Evolutionary conservation across 2,113 vertebrate genomes (phyloP).

Genomic region (Salvelinus namaycush): DNA sequence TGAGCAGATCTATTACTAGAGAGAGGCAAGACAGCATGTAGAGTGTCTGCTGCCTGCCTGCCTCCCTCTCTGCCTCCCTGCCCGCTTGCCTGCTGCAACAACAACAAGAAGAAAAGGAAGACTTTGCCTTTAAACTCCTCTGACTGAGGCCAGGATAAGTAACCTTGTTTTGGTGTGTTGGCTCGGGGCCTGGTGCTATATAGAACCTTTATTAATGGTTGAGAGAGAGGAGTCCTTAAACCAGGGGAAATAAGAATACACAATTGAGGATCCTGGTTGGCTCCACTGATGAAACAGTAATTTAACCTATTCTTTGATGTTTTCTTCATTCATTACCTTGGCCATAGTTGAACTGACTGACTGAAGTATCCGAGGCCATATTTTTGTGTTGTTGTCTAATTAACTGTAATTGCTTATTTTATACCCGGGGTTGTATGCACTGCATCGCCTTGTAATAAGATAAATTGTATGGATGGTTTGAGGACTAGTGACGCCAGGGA

Average conservation of each 20-base stretch:
- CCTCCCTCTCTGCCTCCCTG: no score
- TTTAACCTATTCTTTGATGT: conserved; percentile 14
- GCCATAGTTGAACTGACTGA: conserved; percentile 65
- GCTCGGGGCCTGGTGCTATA: no score
- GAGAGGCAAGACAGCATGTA: conserved; percentile 25
- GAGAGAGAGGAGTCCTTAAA: no score
- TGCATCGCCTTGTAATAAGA: conserved; percentile 83
- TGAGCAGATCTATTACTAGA: conserved; percentile 37
- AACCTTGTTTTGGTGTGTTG: no score
- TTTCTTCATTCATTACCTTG: conserved; percentile 76
- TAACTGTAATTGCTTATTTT: conserved; percentile 85
- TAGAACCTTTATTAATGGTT: no score
- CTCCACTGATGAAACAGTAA: not conserved
- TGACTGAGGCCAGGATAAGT: no score
- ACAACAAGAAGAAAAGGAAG: conserved; percentile 10
- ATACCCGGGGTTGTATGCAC: conserved; percentile 48
- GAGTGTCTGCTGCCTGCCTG: not conserved
- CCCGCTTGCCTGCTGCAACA: not conserved
- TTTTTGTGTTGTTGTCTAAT: conserved; percentile 74
- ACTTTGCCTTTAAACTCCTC: no score
- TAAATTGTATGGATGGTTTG: conserved; percentile 77
- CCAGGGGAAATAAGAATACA: not conserved
- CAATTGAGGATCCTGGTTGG: not conserved
- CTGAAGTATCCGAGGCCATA: conserved; percentile 66
- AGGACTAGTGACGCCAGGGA: conserved; percentile 81